Base-by-base conservation (phyloP, 1,140 invertebrate genomes). In the Drosophila eugracilis region DNA sequence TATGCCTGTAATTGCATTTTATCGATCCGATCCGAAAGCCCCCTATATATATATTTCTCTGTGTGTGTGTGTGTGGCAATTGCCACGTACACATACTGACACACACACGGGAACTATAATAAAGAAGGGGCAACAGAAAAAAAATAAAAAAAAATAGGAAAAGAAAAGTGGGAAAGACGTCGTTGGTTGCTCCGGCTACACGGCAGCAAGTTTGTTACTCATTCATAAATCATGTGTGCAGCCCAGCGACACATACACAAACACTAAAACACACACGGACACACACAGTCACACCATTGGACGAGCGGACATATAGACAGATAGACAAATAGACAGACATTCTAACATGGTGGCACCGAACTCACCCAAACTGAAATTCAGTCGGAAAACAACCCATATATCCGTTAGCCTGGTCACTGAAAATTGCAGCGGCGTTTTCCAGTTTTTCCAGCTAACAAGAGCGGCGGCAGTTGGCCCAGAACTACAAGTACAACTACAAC, bases 1-100 rank as follows among this genome's bases (percentile, higher is more conserved):
- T 86, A 86, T 86, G 83, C 83, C 83, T 88, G 83, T 86, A 86
- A 86, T 86, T 86, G 83, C 83, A 86, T 86, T 86, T 88, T 86
- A 86, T 86, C 83, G 83, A 86, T 86, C 49, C 78, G 55, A 80
- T 86, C 49, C 78, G 50, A 67, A 66, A 85, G 78, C 72, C 65
- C 54, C 37, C 65, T 37, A 9, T 39, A 28, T 30, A 26, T 47
- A 15, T 39, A 42, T n/a, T n/a, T 17, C 14, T 65, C 41, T 36
- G n/a, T 42, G 52, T 80, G 71, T 69, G 54, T 67, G 80, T 63
- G 81, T 80, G 15, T 39, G 81, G 83, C 83, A 88, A 88, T 86
- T 86, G 81, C 83, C 78, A 80, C 81, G 54, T 71, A 47, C 39
- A 37, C 54, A 63, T 63, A 60, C 52, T 53, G 41, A 67, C 67